Base-by-base conservation (phyloP, 1,140 invertebrate species). In the Rhopalosiphum maidis region DNA sequence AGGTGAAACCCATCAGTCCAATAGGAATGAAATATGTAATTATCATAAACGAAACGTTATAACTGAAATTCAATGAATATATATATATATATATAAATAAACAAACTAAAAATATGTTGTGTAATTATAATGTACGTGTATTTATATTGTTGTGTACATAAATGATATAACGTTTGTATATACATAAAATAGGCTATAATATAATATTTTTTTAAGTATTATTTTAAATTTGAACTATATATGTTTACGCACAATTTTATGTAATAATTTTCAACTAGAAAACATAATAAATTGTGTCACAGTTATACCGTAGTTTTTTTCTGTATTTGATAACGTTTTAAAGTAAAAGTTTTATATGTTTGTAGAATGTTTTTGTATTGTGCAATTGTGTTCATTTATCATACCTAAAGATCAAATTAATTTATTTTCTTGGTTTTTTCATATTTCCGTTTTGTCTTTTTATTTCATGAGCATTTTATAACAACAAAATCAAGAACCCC, bases 21-120 rank as follows among this genome's bases (percentile, higher is more conserved):
- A 99, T 98, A 54, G 99, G 99, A 94, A 99, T 95, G 94, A 99
- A 97, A 95, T 99, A 99, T 37, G 98, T 99, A 90, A 99, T 96
- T 94, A 99, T 96, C 96, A 98, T 97, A 94, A 98, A 98, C 54
- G 97, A 95, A 37, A 98, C 97, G 95, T 98, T 98, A 95, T 98
- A 98, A 94, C 98, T 99, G 96, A 9, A 95, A 95, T 95, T 95
- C 95, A 94, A 51, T 51, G 94, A 94, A 94, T 48, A n/a, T 41
- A 54, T n/a, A n/a, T n/a, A n/a, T n/a, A n/a, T n/a, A n/a, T n/a
- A n/a, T 2, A 89, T 23, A 37, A 88, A 37, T 3, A 23, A 85
- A 85, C 5, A 30, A 60, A 60, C 8, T 60, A 11, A 30, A 18
- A 18, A n/a, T n/a, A n/a, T 77, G 18, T 77, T 77, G 5, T 77